phyloP scores from a whole-genome alignment of 1,140 invertebrate species.

The Gryon sp. region DNA sequence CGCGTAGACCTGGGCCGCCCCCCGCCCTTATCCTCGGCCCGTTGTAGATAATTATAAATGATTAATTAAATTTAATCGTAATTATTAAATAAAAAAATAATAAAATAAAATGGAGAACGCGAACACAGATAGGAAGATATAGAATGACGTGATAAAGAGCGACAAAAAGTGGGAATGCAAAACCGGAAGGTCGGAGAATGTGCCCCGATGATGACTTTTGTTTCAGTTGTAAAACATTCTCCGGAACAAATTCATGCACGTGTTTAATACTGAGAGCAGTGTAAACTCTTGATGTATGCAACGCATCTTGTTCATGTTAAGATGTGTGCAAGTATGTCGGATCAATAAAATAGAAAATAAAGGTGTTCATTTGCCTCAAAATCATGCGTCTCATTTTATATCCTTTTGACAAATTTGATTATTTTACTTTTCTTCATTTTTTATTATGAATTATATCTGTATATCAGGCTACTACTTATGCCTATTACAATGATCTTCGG shows the following conservation, averaged over 20 bases:
- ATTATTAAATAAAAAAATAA: constrained; percentile 21
- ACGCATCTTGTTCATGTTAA: constrained; percentile 78
- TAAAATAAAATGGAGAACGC: constrained; percentile 9
- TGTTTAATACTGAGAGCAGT: constrained; percentile 72
- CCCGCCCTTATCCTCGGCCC: constrained; percentile 78
- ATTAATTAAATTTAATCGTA: constrained; percentile 51
- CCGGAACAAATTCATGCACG: constrained; percentile 59
- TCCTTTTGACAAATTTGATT: too few relatives aligned
- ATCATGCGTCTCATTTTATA: not conserved
- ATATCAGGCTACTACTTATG: too few relatives aligned
- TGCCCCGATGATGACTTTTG: constrained; percentile 46
- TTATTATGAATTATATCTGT: too few relatives aligned
- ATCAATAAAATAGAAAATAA: constrained; percentile 76
- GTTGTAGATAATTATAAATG: constrained; percentile 78
- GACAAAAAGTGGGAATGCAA: not conserved
- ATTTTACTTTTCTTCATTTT: too few relatives aligned
- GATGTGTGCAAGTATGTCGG: constrained; percentile 75
- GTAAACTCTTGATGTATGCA: constrained; percentile 75
- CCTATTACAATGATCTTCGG: too few relatives aligned
- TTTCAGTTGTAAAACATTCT: constrained; percentile 75
- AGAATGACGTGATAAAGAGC: too few relatives aligned
- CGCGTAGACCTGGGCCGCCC: constrained; percentile 79
- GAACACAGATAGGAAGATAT: too few relatives aligned
- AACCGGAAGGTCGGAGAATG: constrained; percentile 34
- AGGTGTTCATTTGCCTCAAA: constrained; percentile 62